These are phyloP conservation scores for Oreonectes daqikongensis DNA, from an alignment of 2,797 vertebrate genomes.

Conservation along the genomic window DNA sequence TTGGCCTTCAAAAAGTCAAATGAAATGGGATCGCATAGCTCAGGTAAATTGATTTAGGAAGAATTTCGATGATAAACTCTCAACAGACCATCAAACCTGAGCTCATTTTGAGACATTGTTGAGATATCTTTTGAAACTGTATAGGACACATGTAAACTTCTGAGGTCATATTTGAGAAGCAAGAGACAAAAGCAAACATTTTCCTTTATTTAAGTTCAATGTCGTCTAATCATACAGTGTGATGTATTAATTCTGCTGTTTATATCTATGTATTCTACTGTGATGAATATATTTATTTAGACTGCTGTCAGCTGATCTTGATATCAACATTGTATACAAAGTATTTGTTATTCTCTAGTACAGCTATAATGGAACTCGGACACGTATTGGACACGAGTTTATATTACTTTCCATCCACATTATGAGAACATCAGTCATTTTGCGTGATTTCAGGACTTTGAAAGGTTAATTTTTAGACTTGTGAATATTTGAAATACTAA, in stretches of 20 bases:
- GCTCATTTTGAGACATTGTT: too few relatives aligned
- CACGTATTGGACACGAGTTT: not conserved
- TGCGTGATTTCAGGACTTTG: conserved; percentile 16
- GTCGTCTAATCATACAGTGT: too few relatives aligned
- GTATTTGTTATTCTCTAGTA: conserved; percentile 5
- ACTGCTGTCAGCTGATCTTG: not conserved
- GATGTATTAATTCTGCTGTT: not conserved
- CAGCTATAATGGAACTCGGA: not conserved
- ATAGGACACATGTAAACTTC: too few relatives aligned
- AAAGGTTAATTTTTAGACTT: conserved; percentile 51
- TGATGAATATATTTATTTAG: not conserved
- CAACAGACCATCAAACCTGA: too few relatives aligned
- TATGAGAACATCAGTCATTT: conserved; percentile 6
- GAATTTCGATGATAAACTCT: too few relatives aligned
- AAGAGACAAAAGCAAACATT: too few relatives aligned
- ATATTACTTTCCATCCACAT: not conserved
- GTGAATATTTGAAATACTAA: conserved; percentile 33
- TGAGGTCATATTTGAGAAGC: too few relatives aligned
- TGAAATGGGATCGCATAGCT: too few relatives aligned
- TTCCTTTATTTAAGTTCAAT: too few relatives aligned
- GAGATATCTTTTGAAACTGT: too few relatives aligned
- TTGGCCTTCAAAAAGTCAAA: not conserved
- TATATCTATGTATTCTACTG: not conserved
- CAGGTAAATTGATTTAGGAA: too few relatives aligned
- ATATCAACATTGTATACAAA: not conserved